A percentile compares a stretch with the other conserved stretches of the same genome.
Conservation (phyloP, 2,797 vertebrate species). For the Esox masquinongy region DNA sequence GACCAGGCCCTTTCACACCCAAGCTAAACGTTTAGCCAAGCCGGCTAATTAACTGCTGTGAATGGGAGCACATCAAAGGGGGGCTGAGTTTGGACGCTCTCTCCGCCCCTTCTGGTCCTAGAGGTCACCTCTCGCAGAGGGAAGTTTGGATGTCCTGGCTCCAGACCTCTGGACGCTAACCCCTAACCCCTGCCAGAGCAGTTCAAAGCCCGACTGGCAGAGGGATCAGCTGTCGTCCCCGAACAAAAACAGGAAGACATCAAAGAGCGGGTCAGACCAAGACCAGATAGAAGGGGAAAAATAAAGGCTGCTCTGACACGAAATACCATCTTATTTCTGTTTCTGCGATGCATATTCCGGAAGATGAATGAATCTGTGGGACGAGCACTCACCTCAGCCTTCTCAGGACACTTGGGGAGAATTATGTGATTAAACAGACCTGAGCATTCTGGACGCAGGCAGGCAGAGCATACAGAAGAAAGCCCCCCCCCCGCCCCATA, state of each 20-base stretch:
- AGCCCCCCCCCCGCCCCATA: conserved; percentile 86
- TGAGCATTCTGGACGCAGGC: conserved; percentile 87
- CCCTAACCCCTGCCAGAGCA: conserved; percentile 74
- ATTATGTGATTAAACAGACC: conserved; percentile 97
- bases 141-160: conserved; percentile 76
- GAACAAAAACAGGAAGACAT: conserved; percentile 79
- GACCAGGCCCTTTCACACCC: conserved; percentile 70
- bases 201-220: conserved; percentile 76
- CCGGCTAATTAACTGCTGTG: conserved; percentile 79
- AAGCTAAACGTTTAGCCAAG: conserved; percentile 82
- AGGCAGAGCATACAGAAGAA: conserved; percentile 78
- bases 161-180: conserved; percentile 77
- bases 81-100: conserved; percentile 67
- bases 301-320: conserved; percentile 71
- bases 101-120: conserved; percentile 70
- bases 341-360: conserved; percentile 66
- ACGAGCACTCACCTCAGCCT: conserved; percentile 85
- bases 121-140: conserved; percentile 78
- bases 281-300: conserved; percentile 53
- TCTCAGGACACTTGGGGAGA: conserved; percentile 91
- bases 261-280: conserved; percentile 75
- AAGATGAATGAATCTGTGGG: conserved; percentile 94
- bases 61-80: conserved; percentile 80
- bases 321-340: conserved; percentile 77
- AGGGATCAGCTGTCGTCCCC: conserved; percentile 70